Evolutionary conservation across 1,140 invertebrate species (phyloP).

Genomic region (Sarcophaga peregrina): DNA sequence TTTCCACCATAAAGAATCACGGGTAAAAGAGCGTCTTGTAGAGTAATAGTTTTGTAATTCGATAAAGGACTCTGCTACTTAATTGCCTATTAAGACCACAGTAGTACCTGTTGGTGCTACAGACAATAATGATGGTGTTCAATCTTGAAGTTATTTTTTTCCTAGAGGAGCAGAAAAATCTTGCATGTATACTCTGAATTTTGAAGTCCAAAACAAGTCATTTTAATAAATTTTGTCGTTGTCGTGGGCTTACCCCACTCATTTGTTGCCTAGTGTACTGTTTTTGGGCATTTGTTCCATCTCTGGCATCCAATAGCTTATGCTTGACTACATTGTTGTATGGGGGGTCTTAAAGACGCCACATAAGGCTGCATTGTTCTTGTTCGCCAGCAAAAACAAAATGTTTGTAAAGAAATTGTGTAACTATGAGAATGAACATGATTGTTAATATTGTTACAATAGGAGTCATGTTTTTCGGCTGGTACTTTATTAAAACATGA

Average conservation of each 20-base stretch:
- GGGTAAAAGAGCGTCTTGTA: no score
- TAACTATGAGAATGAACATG: conserved; percentile 29
- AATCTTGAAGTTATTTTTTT: no score
- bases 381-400: background rate
- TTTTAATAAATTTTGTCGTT: no score
- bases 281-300: background rate
- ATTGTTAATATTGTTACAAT: conserved; percentile 41
- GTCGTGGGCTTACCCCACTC: background rate
- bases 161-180: no score
- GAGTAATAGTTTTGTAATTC: no score
- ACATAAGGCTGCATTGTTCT: background rate
- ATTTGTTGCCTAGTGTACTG: background rate
- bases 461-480: conserved; percentile 23
- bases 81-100: no score
- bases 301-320: background rate
- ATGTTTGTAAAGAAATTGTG: conserved; percentile 21
- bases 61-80: no score
- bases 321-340: background rate
- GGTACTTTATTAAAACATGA: conserved; percentile 23
- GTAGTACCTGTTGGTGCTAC: no score
- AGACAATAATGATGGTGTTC: no score
- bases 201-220: no score
- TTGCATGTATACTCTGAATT: no score
- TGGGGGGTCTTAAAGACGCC: conserved; percentile 35
- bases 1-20: no score